Conservation (phyloP, 2,113 vertebrate species). For the Hepsetus odoe region DNA sequence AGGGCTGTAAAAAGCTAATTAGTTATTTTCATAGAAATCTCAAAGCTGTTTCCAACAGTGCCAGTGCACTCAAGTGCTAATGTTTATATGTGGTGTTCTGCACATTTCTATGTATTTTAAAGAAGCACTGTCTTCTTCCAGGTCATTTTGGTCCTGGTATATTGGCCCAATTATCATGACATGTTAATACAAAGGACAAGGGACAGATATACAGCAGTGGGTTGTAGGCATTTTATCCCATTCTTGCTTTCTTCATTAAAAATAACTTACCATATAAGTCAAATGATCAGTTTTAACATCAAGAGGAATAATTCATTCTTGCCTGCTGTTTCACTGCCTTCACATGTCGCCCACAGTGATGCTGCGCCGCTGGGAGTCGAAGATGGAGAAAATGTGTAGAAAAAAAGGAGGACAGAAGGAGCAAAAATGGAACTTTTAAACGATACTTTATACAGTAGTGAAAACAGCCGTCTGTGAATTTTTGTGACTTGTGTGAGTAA, state of each 20-base stretch:
- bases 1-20: too few relatives aligned
- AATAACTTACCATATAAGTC: not conserved
- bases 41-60: too few relatives aligned
- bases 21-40: too few relatives aligned
- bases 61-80: too few relatives aligned
- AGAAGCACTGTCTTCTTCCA: too few relatives aligned
- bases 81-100: too few relatives aligned
- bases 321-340: not conserved
- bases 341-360: not conserved
- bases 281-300: not conserved
- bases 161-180: too few relatives aligned
- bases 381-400: not conserved
- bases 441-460: not conserved
- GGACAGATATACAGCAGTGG: too few relatives aligned
- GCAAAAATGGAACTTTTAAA: not conserved
- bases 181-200: not conserved
- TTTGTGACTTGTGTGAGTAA: not conserved
- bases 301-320: constrained; percentile 3
- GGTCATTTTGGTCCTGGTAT: too few relatives aligned
- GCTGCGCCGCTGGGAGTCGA: not conserved
- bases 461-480: not conserved
- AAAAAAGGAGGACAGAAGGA: not conserved
- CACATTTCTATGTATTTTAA: too few relatives aligned
- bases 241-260: not conserved
- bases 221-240: too few relatives aligned